Conservation (phyloP, 2,797 vertebrate genomes). For the Halcyon leucocephala region DNA sequence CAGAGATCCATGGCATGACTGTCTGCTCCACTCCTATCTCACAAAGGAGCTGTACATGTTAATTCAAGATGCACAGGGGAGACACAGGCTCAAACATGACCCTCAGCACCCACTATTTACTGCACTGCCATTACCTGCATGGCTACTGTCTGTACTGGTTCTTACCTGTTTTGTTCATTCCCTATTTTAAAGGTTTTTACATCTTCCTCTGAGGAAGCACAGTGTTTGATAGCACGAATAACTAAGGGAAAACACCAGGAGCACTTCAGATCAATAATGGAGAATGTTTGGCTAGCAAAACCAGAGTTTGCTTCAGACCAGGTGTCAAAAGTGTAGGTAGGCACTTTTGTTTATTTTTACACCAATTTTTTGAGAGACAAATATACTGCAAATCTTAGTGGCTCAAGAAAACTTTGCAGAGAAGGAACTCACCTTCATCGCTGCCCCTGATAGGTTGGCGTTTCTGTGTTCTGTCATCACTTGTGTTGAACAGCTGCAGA, state of each 20-base stretch:
- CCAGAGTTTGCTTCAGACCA: neutral
- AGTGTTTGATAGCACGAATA: neutral
- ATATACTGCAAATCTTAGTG: neutral
- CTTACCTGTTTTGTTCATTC: neutral
- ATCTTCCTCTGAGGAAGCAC: neutral
- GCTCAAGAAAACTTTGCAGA: neutral
- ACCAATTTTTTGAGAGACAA: neutral
- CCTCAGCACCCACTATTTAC: neutral
- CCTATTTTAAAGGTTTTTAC: neutral
- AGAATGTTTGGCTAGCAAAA: neutral
- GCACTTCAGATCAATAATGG: neutral
- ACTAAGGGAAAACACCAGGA: neutral
- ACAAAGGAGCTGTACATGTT: neutral
- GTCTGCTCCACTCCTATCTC: neutral
- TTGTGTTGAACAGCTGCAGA: constrained; percentile 91
- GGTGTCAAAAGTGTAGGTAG: neutral
- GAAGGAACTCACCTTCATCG: constrained; percentile 89
- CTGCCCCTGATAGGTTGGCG: constrained; percentile 90
- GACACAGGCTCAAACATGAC: neutral
- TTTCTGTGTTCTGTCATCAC: constrained; percentile 92
- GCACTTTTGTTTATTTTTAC: neutral
- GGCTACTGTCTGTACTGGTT: neutral
- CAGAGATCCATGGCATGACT: neutral
- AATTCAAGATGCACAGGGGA: neutral
- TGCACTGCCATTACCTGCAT: neutral